Percentiles rank a stretch among this genome's conserved stretches.
These are phyloP conservation scores for Melanocharis versteri DNA, from an alignment of 2,113 vertebrate genomes.

Conservation along the genomic window DNA sequence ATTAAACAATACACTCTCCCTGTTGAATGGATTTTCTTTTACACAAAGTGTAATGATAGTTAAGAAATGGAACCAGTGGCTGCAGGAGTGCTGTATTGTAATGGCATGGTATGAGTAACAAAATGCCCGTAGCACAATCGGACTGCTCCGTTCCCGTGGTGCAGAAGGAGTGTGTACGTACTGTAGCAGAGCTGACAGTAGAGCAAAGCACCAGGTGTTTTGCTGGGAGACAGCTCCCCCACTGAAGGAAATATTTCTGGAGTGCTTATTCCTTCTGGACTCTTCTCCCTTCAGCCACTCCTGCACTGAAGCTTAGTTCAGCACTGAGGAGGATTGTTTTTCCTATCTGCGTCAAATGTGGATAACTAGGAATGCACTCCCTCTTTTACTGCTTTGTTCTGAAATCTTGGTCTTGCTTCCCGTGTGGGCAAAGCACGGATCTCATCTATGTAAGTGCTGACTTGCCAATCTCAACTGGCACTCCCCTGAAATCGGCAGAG, in stretches of 20 bases:
- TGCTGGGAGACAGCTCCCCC: background rate
- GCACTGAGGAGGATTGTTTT: background rate
- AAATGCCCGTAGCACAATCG: rapidly evolving
- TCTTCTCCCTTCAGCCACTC: background rate
- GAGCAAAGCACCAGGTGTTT: background rate
- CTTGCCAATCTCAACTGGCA: background rate
- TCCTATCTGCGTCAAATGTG: background rate
- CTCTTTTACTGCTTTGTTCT: background rate
- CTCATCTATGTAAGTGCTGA: background rate
- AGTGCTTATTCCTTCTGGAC: background rate
- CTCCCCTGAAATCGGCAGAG: background rate
- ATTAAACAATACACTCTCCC: conserved; percentile 1
- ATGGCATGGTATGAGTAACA: background rate
- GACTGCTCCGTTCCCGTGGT: background rate
- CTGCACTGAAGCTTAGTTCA: background rate
- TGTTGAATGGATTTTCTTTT: conserved; percentile 24
- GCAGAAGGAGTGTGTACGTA: rapidly evolving
- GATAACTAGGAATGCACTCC: background rate
- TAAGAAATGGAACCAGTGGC: background rate
- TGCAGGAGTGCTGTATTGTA: background rate
- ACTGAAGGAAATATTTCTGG: background rate
- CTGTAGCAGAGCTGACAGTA: background rate
- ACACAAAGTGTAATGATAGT: background rate
- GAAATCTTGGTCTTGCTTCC: background rate
- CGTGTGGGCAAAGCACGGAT: background rate